Conservation (phyloP, 2,888 invertebrate species). For the Keiferia lycopersicella region DNA sequence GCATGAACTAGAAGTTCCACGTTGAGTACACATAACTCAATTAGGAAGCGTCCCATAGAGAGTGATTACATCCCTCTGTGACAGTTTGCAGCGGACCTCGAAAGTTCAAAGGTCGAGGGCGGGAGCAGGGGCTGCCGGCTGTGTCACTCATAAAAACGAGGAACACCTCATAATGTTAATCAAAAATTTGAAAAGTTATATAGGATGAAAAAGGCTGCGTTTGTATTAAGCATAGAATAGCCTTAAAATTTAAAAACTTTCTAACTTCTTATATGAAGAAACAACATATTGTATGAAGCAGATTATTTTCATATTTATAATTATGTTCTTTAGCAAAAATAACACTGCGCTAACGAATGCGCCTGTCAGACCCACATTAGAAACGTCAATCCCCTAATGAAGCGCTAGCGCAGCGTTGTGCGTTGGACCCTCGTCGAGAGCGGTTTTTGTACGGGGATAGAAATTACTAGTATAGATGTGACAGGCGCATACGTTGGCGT, state of each 20-base stretch:
- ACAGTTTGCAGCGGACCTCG: neutral
- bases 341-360: too few species aligned
- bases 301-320: too few species aligned
- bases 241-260: neutral
- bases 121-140: neutral
- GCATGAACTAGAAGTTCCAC: neutral
- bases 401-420: too few species aligned
- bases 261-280: too few species aligned
- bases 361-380: too few species aligned
- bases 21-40: neutral
- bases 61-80: neutral
- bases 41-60: neutral
- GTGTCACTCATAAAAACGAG: neutral
- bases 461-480: too few species aligned
- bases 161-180: conserved; percentile 18
- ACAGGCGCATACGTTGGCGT: too few species aligned
- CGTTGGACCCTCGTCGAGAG: too few species aligned
- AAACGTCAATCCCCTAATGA: too few species aligned
- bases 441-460: too few species aligned
- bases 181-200: conserved; percentile 16
- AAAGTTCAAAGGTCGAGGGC: neutral
- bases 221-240: neutral
- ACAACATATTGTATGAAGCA: too few species aligned
- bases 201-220: neutral
- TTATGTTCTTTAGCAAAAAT: too few species aligned